Evolutionary conservation across 1,140 invertebrate species (phyloP).

Genomic region (Anagrus nilaparvatae): DNA sequence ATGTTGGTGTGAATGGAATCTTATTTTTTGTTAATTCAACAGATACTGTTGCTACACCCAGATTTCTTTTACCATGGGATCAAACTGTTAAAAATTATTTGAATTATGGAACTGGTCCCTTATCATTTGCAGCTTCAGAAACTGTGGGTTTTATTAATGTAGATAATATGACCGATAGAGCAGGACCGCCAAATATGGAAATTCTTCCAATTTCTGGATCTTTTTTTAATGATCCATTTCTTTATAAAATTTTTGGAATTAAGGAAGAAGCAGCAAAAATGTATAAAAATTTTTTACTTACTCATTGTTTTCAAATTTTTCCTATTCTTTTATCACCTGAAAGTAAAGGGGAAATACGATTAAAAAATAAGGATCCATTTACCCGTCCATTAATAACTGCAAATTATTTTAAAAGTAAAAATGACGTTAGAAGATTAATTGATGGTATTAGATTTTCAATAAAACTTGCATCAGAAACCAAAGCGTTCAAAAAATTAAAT

Average conservation of each 20-base stretch:
- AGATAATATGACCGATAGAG: slow-evolving; percentile 19
- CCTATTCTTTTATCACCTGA: slow-evolving; percentile 42
- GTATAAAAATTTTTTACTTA: slow-evolving; percentile 15
- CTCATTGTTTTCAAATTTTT: slow-evolving; percentile 27
- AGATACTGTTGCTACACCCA: slow-evolving; percentile 39
- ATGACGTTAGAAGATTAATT: slow-evolving; percentile 39
- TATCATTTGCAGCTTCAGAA: slow-evolving; percentile 30
- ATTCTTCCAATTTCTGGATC: slow-evolving; percentile 45
- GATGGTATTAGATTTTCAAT: slow-evolving; percentile 21
- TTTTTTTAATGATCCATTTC: slow-evolving; percentile 15
- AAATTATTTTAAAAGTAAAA: slow-evolving; percentile 50
- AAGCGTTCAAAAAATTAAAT: slow-evolving; percentile 23
- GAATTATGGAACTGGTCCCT: slow-evolving; percentile 44
- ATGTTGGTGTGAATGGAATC: slow-evolving; percentile 56
- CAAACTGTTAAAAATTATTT: slow-evolving; percentile 33
- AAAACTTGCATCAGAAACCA: slow-evolving; percentile 35
- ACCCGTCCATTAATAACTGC: slow-evolving; percentile 57
- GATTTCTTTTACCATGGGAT: slow-evolving; percentile 19
- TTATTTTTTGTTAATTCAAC: slow-evolving; percentile 45
- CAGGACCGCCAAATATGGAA: slow-evolving; percentile 44
- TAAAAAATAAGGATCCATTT: slow-evolving; percentile 48
- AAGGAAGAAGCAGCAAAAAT: slow-evolving; percentile 20
- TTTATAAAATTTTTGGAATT: slow-evolving; percentile 14
- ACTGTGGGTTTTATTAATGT: slow-evolving; percentile 26
- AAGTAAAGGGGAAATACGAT: slow-evolving; percentile 44